These are phyloP conservation scores for Zosterops lateralis DNA, from an alignment of 2,113 vertebrate genomes.

Conservation along the genomic window DNA sequence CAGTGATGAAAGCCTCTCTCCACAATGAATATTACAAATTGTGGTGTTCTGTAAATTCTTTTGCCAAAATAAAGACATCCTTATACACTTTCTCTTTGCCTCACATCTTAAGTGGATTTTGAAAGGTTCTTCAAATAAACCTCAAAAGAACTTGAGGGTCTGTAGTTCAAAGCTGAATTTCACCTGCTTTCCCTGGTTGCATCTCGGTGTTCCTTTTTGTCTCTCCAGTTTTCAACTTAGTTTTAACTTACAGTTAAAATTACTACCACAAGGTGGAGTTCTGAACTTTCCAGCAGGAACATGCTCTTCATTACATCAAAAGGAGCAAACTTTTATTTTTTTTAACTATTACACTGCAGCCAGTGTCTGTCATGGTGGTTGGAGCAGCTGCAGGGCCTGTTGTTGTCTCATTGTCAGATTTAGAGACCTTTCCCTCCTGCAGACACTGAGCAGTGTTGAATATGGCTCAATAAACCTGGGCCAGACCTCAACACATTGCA, in stretches of 20 bases:
- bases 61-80: neutral
- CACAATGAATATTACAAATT: neutral
- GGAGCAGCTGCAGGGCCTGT: neutral
- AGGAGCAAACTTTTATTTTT: neutral
- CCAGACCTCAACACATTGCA: neutral
- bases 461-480: neutral
- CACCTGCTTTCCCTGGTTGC: neutral
- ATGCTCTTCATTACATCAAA: neutral
- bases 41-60: neutral
- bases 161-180: neutral
- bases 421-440: neutral
- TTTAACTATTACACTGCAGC: neutral
- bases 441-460: neutral
- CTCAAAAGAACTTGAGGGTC: neutral
- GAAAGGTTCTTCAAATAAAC: neutral
- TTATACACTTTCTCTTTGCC: neutral
- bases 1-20: neutral
- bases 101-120: neutral
- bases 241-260: conserved; percentile 18
- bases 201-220: neutral
- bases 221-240: neutral
- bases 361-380: neutral
- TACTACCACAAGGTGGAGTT: conserved; percentile 63
- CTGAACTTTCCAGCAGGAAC: conserved; percentile 7
- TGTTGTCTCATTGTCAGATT: neutral